Percentiles rank a stretch among this genome's conserved stretches.
These are phyloP conservation scores for Sparidentex hasta DNA, from an alignment of 2,797 vertebrate genomes.

Conservation along the genomic window DNA sequence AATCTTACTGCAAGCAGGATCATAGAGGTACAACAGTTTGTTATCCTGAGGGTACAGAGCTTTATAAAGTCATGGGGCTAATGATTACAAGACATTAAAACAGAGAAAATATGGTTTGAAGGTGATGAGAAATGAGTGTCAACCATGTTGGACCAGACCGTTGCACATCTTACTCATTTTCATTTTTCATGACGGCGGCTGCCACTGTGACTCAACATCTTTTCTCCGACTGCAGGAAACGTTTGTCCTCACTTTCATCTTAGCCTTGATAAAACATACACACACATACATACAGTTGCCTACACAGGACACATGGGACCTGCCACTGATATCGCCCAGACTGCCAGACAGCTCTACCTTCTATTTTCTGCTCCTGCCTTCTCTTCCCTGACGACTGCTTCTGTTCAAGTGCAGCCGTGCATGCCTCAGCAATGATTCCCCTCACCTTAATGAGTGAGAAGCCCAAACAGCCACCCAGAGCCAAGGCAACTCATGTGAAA, in stretches of 20 bases:
- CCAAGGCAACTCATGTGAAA: conserved; percentile 25
- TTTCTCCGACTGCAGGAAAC: conserved; percentile 1
- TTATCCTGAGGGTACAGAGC: not conserved
- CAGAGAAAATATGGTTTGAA: not conserved
- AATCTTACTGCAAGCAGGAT: too few species aligned
- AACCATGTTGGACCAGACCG: not conserved
- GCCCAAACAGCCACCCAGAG: conserved; percentile 36
- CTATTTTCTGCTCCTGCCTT: conserved; percentile 17
- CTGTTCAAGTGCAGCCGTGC: conserved; percentile 48
- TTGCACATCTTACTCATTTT: conserved; percentile 9
- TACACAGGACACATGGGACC: conserved; percentile 2
- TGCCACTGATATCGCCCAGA: conserved; percentile 18
- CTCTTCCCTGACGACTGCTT: conserved; percentile 27
- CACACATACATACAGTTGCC: not conserved
- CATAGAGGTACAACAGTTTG: not conserved
- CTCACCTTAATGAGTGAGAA: conserved; percentile 39
- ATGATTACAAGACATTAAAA: not conserved
- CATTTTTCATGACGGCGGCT: conserved; percentile 4
- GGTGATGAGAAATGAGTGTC: not conserved
- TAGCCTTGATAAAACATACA: not conserved
- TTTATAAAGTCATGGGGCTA: not conserved
- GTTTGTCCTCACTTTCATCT: not conserved
- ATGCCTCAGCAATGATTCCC: conserved; percentile 29
- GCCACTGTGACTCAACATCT: not conserved
- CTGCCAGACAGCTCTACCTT: conserved; percentile 25